Evolutionary conservation across 1,140 invertebrate species (phyloP).

Genomic region (Drosophila funebris): DNA sequence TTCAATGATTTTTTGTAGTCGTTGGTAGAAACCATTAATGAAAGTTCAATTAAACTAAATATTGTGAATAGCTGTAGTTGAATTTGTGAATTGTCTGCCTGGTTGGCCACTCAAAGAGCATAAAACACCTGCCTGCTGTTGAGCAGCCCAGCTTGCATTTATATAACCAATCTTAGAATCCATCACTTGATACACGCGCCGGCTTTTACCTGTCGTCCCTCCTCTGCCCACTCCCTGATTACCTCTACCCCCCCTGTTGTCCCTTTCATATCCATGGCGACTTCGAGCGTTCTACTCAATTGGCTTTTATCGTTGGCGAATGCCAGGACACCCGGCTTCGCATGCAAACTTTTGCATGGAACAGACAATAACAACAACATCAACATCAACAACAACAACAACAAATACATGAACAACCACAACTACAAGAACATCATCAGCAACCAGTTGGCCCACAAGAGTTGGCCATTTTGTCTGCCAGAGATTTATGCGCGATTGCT

Average conservation of each 20-base stretch:
- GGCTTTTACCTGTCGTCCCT: neutral
- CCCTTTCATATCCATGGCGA: neutral
- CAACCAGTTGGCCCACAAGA: constrained; percentile 27
- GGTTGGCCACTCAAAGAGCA: neutral
- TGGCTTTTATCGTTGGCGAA: constrained; percentile 38
- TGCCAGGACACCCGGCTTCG: constrained; percentile 17
- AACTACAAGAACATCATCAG: neutral
- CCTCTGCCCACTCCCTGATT: neutral
- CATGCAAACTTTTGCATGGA: constrained; percentile 24
- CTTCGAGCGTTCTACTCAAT: constrained; percentile 15
- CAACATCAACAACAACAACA: neutral
- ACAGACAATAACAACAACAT: constrained; percentile 16
- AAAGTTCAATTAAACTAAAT: neutral
- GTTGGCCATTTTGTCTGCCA: constrained; percentile 59
- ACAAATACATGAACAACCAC: neutral
- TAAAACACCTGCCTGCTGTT: constrained; percentile 4
- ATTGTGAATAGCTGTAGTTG: neutral
- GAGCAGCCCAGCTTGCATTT: neutral
- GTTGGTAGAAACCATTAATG: no score
- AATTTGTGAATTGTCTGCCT: neutral
- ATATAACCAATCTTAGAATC: neutral
- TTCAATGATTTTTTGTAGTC: no score
- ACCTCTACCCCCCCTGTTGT: neutral
- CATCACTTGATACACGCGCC: constrained; percentile 13
- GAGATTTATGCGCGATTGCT: constrained; percentile 62